Base-by-base conservation (phyloP, 2,797 vertebrate genomes). In the Enteromius treurensis region DNA sequence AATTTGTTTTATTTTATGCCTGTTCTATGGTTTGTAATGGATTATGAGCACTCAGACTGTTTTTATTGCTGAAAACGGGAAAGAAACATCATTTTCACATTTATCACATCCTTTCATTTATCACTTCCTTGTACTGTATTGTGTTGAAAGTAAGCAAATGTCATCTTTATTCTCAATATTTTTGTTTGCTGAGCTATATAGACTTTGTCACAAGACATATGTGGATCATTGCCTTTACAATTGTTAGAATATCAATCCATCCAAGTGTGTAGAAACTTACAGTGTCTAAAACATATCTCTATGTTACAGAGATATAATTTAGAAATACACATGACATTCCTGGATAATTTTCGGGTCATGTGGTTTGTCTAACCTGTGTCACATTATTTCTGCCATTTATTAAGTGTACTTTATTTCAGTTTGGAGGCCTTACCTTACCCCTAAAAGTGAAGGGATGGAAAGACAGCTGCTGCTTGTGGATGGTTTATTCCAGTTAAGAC, bases 1-100 rank as follows among this genome's bases (percentile, higher is more conserved):
- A 62, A 81, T 69, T 77, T 85, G n/a, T 88, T 84, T 80, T 82
- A 91, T 91, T 91, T 88, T 88, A 90, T 88, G 86, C 85, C 79
- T 90, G 19, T 71, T 29, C n/a, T 51, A 58, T 85, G 64, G 55
- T 81, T 79, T 49, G 45, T 51, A 74, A 68, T 77, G 62, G 65
- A 81, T 42, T 60, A n/a, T 45, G 2, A n/a, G 53, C 42, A 51
- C 26, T 64, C 13, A 11, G 32, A 58, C 53, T 51, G 14, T 51
- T 81, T 34, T 60, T n/a, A 73, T 81, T 76, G 17, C 55, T 77
- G 7, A 55, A 58, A 21, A 70, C 58, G 5, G 37, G 2, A 69
- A 74, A 58, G 26, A 68, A 69, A 67, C 34, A 1, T 11, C n/a
- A 40, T 69, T 80, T 42, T 17, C 10, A 49, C 74, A 67, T 55